Percentiles rank a stretch among this genome's conserved stretches.
These are phyloP conservation scores for Oncorhynchus masou DNA, from an alignment of 2,113 vertebrate genomes.

Conservation along the genomic window DNA sequence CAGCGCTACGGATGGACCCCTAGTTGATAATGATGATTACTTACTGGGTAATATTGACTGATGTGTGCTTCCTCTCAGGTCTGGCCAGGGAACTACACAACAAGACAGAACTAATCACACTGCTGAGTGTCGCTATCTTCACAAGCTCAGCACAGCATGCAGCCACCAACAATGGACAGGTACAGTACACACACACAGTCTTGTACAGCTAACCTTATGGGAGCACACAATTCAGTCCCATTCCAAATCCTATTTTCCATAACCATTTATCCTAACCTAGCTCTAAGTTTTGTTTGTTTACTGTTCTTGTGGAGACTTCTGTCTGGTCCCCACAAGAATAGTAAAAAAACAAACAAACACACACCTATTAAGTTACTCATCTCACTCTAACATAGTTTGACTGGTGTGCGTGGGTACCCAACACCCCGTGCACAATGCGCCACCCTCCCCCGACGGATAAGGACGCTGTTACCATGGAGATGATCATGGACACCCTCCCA, in stretches of 20 bases:
- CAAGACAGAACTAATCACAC: constrained; percentile 62
- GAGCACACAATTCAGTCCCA: too few species aligned
- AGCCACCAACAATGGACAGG: constrained; percentile 74
- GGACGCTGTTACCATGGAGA: constrained; percentile 72
- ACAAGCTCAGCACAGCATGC: constrained; percentile 67
- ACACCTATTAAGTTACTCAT: too few species aligned
- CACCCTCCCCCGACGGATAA: constrained; percentile 76
- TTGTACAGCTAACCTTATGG: too few species aligned
- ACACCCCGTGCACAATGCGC: constrained; percentile 77
- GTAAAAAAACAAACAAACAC: too few species aligned
- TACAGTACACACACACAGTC: constrained; percentile 1
- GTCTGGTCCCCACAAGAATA: too few species aligned
- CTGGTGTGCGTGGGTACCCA: constrained; percentile 77
- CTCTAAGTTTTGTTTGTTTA: too few species aligned
- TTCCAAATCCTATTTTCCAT: too few species aligned
- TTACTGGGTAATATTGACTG: too few species aligned
- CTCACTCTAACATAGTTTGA: constrained; percentile 64
- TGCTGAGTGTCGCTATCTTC: constrained; percentile 66
- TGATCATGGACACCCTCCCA: constrained; percentile 76
- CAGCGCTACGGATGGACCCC: too few species aligned
- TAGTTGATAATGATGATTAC: too few species aligned
- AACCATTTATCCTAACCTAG: too few species aligned
- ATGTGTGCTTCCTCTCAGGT: background rate
- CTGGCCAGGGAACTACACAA: constrained; percentile 50
- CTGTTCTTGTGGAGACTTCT: too few species aligned